These are phyloP conservation scores for Bubo blakistoni DNA, from an alignment of 2,113 vertebrate species.

Conservation along the genomic window DNA sequence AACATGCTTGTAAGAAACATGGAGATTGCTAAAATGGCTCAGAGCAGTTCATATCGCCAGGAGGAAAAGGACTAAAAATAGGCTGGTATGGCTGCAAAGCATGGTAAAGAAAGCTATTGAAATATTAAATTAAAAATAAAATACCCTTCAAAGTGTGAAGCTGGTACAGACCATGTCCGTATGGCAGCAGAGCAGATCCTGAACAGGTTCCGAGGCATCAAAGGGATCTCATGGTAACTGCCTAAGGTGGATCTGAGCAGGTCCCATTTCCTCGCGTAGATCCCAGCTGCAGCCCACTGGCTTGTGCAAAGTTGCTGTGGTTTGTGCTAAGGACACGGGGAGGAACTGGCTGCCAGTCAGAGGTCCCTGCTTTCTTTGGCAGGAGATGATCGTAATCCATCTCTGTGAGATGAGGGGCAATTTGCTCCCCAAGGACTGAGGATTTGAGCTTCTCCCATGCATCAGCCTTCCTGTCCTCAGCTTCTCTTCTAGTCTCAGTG, in stretches of 20 bases:
- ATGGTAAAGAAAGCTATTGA: neutral
- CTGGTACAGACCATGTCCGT: neutral
- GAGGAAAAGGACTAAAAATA: neutral
- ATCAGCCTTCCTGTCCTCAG: neutral
- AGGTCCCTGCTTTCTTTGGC: neutral
- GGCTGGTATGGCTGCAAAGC: neutral
- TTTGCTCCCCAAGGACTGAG: neutral
- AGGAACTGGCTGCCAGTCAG: neutral
- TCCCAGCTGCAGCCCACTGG: neutral
- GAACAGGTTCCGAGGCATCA: neutral
- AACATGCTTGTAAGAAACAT: neutral
- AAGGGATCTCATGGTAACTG: neutral
- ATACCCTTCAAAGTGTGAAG: neutral
- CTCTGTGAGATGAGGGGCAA: neutral
- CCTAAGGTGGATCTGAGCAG: neutral
- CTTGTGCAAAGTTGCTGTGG: neutral
- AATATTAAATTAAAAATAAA: neutral
- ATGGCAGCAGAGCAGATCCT: neutral
- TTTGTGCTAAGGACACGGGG: neutral
- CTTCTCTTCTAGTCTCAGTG: neutral
- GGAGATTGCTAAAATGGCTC: neutral
- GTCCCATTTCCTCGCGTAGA: fast-evolving
- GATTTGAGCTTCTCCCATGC: neutral
- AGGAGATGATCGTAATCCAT: fast-evolving
- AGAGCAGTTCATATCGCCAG: neutral